A percentile compares a stretch with the other conserved stretches of the same genome.
phyloP scores from a whole-genome alignment of 2,888 invertebrate genomes.

The Piscicola geometra region DNA sequence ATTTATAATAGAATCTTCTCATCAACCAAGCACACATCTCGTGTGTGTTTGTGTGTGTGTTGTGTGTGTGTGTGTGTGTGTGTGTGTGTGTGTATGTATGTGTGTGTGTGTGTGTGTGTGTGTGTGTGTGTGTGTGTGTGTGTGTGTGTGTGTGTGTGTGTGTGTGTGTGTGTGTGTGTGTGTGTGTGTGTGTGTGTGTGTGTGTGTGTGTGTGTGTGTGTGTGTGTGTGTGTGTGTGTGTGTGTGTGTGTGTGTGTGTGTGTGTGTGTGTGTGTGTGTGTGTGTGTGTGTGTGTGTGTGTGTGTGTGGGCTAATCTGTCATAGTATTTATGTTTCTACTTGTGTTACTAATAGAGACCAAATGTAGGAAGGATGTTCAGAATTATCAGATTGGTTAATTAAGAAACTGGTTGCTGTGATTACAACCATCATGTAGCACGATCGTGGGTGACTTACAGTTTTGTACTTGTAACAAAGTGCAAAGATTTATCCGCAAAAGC shows the following conservation, averaged over 20 bases:
- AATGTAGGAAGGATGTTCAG: no score
- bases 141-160: slow-evolving; percentile 19
- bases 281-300: slow-evolving; percentile 19
- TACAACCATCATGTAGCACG: no score
- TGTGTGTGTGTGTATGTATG: slow-evolving; percentile 18
- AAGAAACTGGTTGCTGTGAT: no score
- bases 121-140: slow-evolving; percentile 19
- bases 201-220: slow-evolving; percentile 19
- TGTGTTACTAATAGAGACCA: no score
- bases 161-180: slow-evolving; percentile 19
- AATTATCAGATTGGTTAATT: no score
- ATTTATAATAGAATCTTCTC: no score
- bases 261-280: slow-evolving; percentile 19
- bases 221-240: slow-evolving; percentile 19
- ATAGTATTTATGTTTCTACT: background rate
- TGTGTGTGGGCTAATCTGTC: background rate
- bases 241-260: slow-evolving; percentile 19
- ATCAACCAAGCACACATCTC: no score
- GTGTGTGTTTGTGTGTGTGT: slow-evolving; percentile 14
- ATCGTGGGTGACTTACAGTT: no score
- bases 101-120: slow-evolving; percentile 19
- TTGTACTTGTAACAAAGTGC: no score
- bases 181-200: slow-evolving; percentile 19
- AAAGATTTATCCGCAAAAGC: no score
- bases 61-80: slow-evolving; percentile 19